Conservation (phyloP, 2,888 invertebrate species). For the Pasiphila rectangulata region DNA sequence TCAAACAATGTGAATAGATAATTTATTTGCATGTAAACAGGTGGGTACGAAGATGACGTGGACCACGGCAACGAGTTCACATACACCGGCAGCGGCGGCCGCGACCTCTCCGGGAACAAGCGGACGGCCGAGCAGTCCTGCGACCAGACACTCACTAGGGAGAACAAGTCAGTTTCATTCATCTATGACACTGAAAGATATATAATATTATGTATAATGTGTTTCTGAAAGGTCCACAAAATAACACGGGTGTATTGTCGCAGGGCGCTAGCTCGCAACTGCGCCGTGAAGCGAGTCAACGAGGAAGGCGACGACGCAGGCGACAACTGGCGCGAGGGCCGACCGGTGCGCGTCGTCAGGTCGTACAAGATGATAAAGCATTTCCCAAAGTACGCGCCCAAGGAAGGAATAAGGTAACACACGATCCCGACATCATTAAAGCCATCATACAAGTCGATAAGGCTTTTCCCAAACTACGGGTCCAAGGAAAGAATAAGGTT, state of each 20-base stretch:
- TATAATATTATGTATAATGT: too few relatives aligned
- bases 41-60: constrained; percentile 92
- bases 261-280: constrained; percentile 89
- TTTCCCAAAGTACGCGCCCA: constrained; percentile 88
- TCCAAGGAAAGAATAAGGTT: too few relatives aligned
- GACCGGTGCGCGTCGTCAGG: constrained; percentile 89
- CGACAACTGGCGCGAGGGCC: constrained; percentile 85
- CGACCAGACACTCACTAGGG: constrained; percentile 87
- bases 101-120: constrained; percentile 91
- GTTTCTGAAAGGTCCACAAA: too few relatives aligned
- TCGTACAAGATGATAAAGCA: constrained; percentile 87
- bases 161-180: constrained; percentile 84
- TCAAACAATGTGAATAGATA: too few relatives aligned
- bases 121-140: constrained; percentile 89
- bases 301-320: constrained; percentile 85
- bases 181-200: too few relatives aligned
- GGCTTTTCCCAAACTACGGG: too few relatives aligned
- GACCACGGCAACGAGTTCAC: constrained; percentile 90
- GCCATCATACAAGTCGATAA: too few relatives aligned
- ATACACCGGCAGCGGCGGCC: constrained; percentile 92
- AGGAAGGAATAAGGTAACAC: constrained; percentile 84
- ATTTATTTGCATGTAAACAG: too few relatives aligned
- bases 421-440: too few relatives aligned
- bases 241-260: too few relatives aligned
- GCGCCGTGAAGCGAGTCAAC: constrained; percentile 83